Conservation (phyloP, 2,113 vertebrate species). For the Corvus hawaiiensis region DNA sequence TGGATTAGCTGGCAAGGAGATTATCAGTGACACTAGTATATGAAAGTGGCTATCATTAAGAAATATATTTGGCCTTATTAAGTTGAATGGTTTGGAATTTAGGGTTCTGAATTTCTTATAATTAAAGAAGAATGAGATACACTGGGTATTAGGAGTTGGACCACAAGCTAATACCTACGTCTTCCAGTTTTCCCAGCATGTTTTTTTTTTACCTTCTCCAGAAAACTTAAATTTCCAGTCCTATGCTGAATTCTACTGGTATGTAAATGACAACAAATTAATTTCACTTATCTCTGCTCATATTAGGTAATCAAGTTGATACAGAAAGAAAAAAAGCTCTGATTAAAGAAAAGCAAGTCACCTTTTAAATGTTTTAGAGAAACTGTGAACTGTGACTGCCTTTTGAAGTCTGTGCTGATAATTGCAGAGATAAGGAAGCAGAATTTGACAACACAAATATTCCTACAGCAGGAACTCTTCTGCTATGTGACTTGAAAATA, state of each 20-base stretch:
- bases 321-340: background rate
- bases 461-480: background rate
- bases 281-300: background rate
- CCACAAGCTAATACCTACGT: background rate
- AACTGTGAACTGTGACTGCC: conserved; percentile 10
- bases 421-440: background rate
- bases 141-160: background rate
- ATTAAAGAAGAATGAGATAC: background rate
- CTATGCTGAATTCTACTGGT: background rate
- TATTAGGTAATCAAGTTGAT: background rate
- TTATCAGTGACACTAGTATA: background rate
- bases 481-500: background rate
- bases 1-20: background rate
- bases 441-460: background rate
- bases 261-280: background rate
- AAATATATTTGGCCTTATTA: background rate
- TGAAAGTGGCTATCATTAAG: background rate
- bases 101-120: background rate
- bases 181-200: background rate
- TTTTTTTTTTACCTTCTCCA: background rate
- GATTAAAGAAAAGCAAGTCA: background rate
- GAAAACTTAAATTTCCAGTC: background rate
- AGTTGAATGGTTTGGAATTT: background rate
- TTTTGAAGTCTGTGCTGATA: background rate
- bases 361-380: background rate